Conservation (phyloP, 2,797 vertebrate species). For the Chaunax sp. region DNA sequence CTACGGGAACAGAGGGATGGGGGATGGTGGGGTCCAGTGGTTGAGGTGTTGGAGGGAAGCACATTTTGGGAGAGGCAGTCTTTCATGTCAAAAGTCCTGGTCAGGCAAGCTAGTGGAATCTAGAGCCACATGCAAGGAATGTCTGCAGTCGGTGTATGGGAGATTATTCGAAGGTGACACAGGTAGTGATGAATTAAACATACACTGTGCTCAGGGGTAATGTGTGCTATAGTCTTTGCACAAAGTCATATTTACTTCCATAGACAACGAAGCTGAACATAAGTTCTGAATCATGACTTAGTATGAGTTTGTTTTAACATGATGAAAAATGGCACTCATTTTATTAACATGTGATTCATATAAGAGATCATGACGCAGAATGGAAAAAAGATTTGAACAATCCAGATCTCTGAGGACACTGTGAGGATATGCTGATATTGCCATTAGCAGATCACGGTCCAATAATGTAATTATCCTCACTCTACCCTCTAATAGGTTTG, state of each 20-base stretch:
- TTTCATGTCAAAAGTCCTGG: neutral
- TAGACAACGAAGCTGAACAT: neutral
- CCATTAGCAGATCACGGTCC: constrained; percentile 50
- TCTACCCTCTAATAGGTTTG: constrained; percentile 45
- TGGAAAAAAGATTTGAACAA: constrained; percentile 18
- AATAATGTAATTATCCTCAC: constrained; percentile 53
- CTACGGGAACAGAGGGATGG: constrained; percentile 46
- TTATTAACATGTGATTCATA: constrained; percentile 17
- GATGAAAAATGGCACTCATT: constrained; percentile 5
- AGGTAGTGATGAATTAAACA: constrained; percentile 33
- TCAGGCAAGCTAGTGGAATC: constrained; percentile 12
- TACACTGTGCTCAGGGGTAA: constrained; percentile 17
- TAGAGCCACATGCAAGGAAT: neutral
- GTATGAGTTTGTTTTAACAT: constrained; percentile 39
- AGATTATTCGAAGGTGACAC: constrained; percentile 45
- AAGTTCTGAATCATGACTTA: constrained; percentile 9
- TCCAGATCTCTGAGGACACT: constrained; percentile 13
- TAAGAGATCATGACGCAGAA: neutral
- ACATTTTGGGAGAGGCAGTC: neutral
- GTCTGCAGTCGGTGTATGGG: constrained; percentile 8
- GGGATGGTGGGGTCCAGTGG: constrained; percentile 44
- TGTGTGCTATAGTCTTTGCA: constrained; percentile 29
- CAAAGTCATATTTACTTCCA: constrained; percentile 38
- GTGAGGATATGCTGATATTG: constrained; percentile 38
- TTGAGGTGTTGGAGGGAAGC: constrained; percentile 51